These are phyloP conservation scores for Arrhopalites spinosus DNA, from an alignment of 2,888 invertebrate genomes.

Conservation along the genomic window DNA sequence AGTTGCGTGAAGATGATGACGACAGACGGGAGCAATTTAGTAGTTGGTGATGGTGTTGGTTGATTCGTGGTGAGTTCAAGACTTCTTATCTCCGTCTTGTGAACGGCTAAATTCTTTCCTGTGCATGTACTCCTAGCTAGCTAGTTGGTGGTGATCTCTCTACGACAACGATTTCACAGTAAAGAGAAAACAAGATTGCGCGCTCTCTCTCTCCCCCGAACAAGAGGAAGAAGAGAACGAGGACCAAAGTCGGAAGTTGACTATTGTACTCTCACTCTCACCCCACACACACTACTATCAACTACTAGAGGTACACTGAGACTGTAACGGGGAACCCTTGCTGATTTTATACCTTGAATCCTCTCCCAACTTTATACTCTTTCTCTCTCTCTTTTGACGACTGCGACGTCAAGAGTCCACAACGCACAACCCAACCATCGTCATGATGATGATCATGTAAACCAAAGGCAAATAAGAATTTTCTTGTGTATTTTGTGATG, in stretches of 20 bases:
- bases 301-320: not conserved
- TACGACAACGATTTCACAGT: no score
- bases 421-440: not conserved
- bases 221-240: not conserved
- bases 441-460: not conserved
- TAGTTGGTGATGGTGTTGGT: not conserved
- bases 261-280: no score
- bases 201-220: not conserved
- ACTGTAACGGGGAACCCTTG: not conserved
- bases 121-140: no score
- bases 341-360: conserved; percentile 7
- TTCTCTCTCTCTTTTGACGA: not conserved
- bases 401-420: not conserved
- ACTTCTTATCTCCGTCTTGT: no score
- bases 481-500: not conserved
- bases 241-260: not conserved
- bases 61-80: no score
- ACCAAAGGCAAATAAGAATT: not conserved
- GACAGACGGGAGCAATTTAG: not conserved
- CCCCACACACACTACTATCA: no score
- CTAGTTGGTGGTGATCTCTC: no score
- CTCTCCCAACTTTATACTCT: not conserved
- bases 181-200: not conserved
- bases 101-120: no score
- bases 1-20: not conserved